These are phyloP conservation scores for Engystomops pustulosus DNA, from an alignment of 2,113 vertebrate species.

Conservation along the genomic window DNA sequence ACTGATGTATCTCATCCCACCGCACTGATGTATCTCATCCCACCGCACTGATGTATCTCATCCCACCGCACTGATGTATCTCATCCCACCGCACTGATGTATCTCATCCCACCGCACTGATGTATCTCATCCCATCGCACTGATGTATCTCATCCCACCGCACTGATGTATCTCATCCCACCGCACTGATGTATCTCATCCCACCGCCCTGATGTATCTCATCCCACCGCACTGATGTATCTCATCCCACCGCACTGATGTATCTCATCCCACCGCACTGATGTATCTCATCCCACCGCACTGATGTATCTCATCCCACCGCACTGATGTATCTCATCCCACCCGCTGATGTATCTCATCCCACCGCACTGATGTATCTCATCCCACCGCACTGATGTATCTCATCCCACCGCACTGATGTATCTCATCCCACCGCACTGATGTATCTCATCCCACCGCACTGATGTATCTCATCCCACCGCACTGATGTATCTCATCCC, in stretches of 20 bases:
- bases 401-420: conserved; percentile 35
- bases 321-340: not conserved
- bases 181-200: not conserved
- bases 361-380: conserved; percentile 16
- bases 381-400: not conserved
- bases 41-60: too few species aligned
- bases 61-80: too few species aligned
- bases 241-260: too few species aligned
- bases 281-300: too few species aligned
- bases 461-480: too few species aligned
- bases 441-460: too few species aligned
- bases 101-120: not conserved
- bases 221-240: too few species aligned
- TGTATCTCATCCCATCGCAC: not conserved
- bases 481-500: too few species aligned
- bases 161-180: conserved; percentile 32
- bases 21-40: too few species aligned
- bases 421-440: not conserved
- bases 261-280: too few species aligned
- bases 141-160: not conserved
- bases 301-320: not conserved
- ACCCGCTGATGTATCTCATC: not conserved
- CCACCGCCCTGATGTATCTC: not conserved
- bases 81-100: not conserved
- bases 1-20: too few species aligned